Conservation (phyloP, 2,888 invertebrate species). For the Xanthorhoe spadicearia region DNA sequence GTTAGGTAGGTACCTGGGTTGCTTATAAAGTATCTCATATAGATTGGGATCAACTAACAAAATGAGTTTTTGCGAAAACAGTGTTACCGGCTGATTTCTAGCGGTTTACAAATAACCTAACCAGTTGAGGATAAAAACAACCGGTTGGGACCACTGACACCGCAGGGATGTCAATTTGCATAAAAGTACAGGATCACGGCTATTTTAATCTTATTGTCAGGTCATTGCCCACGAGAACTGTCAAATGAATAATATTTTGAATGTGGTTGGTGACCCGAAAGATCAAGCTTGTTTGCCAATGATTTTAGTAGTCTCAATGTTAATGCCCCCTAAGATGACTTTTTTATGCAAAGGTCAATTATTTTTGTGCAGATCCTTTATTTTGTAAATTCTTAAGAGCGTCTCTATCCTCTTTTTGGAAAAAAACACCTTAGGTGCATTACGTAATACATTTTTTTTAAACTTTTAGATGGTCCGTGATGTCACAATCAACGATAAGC, state of each 20-base stretch:
- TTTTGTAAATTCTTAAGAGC: background rate
- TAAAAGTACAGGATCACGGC: conserved; percentile 51
- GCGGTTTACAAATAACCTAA: conserved; percentile 8
- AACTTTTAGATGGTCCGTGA: conserved; percentile 83
- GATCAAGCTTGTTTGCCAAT: background rate
- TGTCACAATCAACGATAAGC: conserved; percentile 89
- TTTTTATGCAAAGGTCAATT: background rate
- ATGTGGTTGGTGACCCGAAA: conserved; percentile 8
- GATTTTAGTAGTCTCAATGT: background rate
- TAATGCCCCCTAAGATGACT: background rate
- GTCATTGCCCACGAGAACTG: conserved; percentile 26
- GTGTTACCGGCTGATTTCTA: background rate
- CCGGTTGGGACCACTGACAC: conserved; percentile 58
- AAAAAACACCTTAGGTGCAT: background rate
- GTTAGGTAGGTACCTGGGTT: no score
- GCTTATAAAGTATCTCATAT: background rate
- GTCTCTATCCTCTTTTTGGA: background rate
- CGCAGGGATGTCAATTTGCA: conserved; percentile 48
- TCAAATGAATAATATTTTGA: conserved; percentile 15
- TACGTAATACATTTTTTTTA: background rate
- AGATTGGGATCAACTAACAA: background rate
- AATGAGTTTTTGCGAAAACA: background rate
- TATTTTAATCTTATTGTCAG: conserved; percentile 24
- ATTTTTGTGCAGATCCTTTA: background rate
- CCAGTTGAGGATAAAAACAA: conserved; percentile 31